These are phyloP conservation scores for Eupithecia exiguata DNA, from an alignment of 2,888 invertebrate genomes.

Conservation along the genomic window DNA sequence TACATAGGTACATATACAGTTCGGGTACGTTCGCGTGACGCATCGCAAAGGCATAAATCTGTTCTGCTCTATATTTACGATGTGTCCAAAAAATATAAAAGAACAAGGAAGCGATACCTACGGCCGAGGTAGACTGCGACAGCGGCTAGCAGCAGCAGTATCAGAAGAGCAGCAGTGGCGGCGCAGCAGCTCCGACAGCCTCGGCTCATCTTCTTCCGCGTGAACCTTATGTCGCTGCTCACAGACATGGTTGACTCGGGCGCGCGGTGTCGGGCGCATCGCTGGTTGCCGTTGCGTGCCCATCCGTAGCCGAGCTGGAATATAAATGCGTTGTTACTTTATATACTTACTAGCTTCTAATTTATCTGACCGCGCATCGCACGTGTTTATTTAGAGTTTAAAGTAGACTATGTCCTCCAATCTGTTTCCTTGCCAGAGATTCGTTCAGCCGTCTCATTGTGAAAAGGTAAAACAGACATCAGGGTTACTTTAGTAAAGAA, in stretches of 20 bases:
- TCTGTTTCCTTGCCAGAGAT: neutral
- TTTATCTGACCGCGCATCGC: neutral
- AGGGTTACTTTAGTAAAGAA: too few relatives aligned
- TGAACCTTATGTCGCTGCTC: slow-evolving; percentile 95
- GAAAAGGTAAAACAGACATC: neutral
- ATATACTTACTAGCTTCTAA: neutral
- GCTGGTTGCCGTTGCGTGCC: slow-evolving; percentile 67
- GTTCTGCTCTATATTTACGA: neutral
- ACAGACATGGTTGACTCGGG: slow-evolving; percentile 93
- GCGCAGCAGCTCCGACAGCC: slow-evolving; percentile 95
- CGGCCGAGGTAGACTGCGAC: slow-evolving; percentile 86
- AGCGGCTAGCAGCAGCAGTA: slow-evolving; percentile 87
- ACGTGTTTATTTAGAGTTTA: neutral
- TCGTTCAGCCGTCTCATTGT: neutral
- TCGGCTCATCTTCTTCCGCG: slow-evolving; percentile 91
- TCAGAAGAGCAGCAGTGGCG: slow-evolving; percentile 91
- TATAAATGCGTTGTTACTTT: neutral
- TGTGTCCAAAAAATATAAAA: neutral
- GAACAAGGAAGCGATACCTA: slow-evolving; percentile 65
- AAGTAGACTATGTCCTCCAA: neutral
- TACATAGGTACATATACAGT: too few relatives aligned
- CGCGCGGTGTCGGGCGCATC: slow-evolving; percentile 72
- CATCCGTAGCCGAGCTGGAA: slow-evolving; percentile 75
- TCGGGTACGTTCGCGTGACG: neutral
- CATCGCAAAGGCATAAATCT: neutral